A percentile compares a stretch with the other conserved stretches of the same genome.
phyloP scores from a whole-genome alignment of 2,797 vertebrate species.

The Catamblyrhynchus diadema region DNA sequence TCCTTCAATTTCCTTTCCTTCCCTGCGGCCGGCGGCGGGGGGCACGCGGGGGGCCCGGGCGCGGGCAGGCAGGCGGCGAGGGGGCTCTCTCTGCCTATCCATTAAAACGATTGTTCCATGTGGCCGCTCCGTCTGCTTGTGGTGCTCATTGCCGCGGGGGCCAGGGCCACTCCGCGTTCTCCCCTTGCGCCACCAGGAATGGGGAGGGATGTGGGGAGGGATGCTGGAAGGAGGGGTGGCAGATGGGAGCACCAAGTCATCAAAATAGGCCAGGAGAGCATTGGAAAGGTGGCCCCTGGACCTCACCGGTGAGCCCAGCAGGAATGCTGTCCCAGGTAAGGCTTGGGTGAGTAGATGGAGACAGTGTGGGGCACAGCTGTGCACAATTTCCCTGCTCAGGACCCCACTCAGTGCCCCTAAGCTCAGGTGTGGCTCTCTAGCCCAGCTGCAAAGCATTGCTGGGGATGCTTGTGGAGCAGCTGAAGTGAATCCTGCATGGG shows the following conservation, averaged over 20 bases:
- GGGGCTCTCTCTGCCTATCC: slow-evolving; percentile 78
- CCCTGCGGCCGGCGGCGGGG: slow-evolving; percentile 47
- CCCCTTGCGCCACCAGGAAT: accelerated
- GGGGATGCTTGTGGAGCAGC: background rate
- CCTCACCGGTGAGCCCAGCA: accelerated
- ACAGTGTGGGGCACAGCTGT: background rate
- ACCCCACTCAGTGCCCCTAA: background rate
- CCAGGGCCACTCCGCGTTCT: background rate
- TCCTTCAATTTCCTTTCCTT: slow-evolving; percentile 61
- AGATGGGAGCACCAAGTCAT: background rate
- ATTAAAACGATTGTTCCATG: slow-evolving; percentile 80
- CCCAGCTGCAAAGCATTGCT: accelerated
- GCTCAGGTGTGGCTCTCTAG: background rate
- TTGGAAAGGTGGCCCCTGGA: background rate
- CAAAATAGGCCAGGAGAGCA: accelerated
- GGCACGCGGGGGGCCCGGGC: slow-evolving; percentile 19
- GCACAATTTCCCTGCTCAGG: background rate
- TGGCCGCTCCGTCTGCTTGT: slow-evolving; percentile 75
- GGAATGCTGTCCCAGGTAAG: background rate
- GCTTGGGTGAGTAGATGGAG: background rate
- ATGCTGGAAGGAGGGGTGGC: accelerated
- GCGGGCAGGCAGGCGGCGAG: slow-evolving; percentile 48
- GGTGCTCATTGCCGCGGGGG: slow-evolving; percentile 61
- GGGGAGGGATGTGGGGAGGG: background rate
- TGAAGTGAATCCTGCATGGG: accelerated